Conservation (phyloP, 1,140 invertebrate species). For the Saccostrea cuccullata region DNA sequence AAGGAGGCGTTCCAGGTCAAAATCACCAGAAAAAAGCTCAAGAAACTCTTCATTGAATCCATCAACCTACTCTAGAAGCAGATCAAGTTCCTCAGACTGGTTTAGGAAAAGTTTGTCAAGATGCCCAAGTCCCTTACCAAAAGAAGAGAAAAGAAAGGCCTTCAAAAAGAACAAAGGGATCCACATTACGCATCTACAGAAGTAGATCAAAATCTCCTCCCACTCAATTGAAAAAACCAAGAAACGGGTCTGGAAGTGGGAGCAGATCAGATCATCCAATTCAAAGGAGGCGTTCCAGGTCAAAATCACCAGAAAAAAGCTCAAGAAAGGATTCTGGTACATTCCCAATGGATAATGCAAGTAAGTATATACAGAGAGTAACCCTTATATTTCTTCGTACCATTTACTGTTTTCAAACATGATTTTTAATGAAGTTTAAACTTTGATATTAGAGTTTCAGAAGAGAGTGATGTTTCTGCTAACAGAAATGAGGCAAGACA, state of each 20-base stretch:
- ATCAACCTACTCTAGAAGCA: neutral
- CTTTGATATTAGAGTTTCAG: conserved; percentile 12
- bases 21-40: neutral
- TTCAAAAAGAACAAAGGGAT: neutral
- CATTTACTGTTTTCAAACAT: neutral
- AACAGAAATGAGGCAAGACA: neutral
- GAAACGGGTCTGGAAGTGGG: neutral
- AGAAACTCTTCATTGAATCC: neutral
- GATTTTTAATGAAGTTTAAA: neutral
- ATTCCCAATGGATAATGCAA: neutral
- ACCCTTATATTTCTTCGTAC: neutral
- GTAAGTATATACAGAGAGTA: neutral
- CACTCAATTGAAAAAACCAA: neutral
- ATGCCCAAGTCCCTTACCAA: neutral
- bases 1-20: neutral
- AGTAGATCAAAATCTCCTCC: neutral
- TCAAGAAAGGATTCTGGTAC: neutral
- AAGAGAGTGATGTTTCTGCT: conserved; percentile 3
- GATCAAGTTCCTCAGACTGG: neutral
- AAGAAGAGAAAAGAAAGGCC: neutral
- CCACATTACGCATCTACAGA: neutral
- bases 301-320: neutral
- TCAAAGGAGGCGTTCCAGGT: neutral
- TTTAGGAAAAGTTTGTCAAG: neutral
- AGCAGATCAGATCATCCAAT: neutral